Conservation (phyloP, 2,888 invertebrate genomes). For the Lobophora halterata region DNA sequence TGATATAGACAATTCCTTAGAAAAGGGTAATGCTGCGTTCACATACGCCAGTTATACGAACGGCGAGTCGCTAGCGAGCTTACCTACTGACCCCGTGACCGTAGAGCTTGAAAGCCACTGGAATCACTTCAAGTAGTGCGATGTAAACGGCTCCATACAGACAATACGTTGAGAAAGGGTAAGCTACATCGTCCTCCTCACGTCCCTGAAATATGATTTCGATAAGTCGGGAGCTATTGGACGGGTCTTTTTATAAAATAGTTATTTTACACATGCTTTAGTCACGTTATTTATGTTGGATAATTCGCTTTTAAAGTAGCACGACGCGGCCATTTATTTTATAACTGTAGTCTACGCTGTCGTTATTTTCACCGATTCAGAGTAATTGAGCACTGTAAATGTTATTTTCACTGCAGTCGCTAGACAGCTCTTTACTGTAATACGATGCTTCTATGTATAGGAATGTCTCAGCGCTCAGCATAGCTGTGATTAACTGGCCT, state of each 20-base stretch:
- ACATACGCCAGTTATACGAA: constrained; percentile 32
- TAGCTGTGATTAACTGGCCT: constrained; percentile 24
- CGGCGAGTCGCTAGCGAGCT: constrained; percentile 30
- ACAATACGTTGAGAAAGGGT: constrained; percentile 70
- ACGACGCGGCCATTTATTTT: constrained; percentile 39
- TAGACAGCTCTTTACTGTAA: constrained; percentile 10
- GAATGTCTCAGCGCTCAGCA: constrained; percentile 16
- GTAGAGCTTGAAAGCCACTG: constrained; percentile 18
- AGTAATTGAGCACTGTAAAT: constrained; percentile 21
- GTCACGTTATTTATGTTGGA: constrained; percentile 43
- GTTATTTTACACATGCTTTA: constrained; percentile 64
- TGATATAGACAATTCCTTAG: constrained; percentile 76
- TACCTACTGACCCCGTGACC: constrained; percentile 26
- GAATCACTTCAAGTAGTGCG: constrained; percentile 17
- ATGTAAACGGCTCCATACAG: constrained; percentile 57
- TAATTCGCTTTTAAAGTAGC: constrained; percentile 35
- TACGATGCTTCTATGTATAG: constrained; percentile 10
- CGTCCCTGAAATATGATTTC: constrained; percentile 79
- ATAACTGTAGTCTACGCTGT: constrained; percentile 25
- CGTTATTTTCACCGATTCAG: constrained; percentile 17
- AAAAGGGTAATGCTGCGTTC: constrained; percentile 70
- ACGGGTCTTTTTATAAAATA: constrained; percentile 67
- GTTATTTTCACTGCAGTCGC: constrained; percentile 25
- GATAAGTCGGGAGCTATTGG: constrained; percentile 76
- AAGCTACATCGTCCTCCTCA: constrained; percentile 70